These are phyloP conservation scores for Drosophila setifemur DNA, from an alignment of 1,140 invertebrate species.

Conservation along the genomic window DNA sequence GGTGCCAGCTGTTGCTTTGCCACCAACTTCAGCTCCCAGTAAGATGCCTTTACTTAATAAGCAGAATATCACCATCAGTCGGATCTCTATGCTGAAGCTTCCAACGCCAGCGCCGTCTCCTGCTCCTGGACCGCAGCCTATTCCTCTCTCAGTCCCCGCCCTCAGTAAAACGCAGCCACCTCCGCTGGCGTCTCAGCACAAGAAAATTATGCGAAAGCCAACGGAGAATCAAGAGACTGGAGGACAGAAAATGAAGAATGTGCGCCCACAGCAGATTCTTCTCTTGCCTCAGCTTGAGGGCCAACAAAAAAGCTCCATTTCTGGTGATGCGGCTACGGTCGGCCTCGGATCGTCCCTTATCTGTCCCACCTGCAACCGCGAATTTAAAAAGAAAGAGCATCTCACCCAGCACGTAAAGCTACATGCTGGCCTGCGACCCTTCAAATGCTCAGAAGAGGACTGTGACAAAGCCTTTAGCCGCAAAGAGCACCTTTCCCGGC, in stretches of 20 bases:
- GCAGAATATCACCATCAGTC: conserved; percentile 76
- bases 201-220: conserved; percentile 20
- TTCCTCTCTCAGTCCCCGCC: not conserved
- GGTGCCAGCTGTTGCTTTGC: not conserved
- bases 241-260: not conserved
- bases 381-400: conserved; percentile 89
- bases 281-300: conserved; percentile 9
- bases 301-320: not conserved
- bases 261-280: conserved; percentile 13
- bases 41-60: conserved; percentile 71
- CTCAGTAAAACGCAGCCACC: conserved; percentile 20
- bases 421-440: conserved; percentile 87
- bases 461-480: conserved; percentile 89
- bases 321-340: conserved; percentile 7
- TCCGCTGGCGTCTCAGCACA: conserved; percentile 20
- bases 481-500: conserved; percentile 88
- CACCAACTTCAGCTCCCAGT: not conserved
- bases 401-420: conserved; percentile 88
- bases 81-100: conserved; percentile 42
- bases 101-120: not conserved
- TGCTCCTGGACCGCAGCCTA: conserved; percentile 3
- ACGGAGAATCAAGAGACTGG: not conserved
- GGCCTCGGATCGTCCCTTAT: conserved; percentile 14
- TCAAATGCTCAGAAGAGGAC: conserved; percentile 84
- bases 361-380: conserved; percentile 85